These are phyloP conservation scores for Diacarnus erythraeanus DNA, from an alignment of 37 sponge, comb jelly and placozoan species.

Conservation along the genomic window DNA sequence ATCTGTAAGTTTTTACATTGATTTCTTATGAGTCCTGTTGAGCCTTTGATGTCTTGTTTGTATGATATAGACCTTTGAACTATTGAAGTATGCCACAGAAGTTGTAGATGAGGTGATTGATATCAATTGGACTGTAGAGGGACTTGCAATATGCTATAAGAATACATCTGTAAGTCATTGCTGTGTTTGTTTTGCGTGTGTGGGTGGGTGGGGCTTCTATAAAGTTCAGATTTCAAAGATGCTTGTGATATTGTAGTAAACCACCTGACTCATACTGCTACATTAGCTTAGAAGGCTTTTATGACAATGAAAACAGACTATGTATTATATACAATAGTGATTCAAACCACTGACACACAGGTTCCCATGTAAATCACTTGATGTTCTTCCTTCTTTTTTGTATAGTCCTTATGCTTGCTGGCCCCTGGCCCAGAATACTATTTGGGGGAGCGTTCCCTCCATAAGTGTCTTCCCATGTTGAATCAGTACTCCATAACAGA, in stretches of 20 bases:
- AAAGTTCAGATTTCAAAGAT: background rate
- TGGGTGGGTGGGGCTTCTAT: background rate
- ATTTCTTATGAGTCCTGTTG: background rate
- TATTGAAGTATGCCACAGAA: constrained; percentile 32
- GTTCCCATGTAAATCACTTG: background rate
- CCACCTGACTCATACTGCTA: background rate
- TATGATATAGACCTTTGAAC: constrained; percentile 6
- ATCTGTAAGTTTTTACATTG: constrained; percentile 23
- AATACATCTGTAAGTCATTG: constrained; percentile 21
- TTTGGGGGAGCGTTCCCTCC: constrained; percentile 31
- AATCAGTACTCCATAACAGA: constrained; percentile 3
- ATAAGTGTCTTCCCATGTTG: constrained; percentile 15
- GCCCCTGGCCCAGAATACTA: constrained; percentile 47
- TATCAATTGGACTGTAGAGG: constrained; percentile 38
- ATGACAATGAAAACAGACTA: too few species aligned
- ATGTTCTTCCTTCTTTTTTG: background rate
- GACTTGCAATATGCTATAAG: constrained; percentile 42
- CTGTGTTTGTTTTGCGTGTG: background rate
- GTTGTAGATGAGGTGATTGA: constrained; percentile 44
- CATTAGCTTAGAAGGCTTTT: too few species aligned
- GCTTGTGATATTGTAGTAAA: background rate
- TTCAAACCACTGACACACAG: too few species aligned
- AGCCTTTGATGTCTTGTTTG: background rate
- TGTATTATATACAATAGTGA: too few species aligned
- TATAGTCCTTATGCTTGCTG: constrained; percentile 44